Percentiles rank a stretch among this genome's conserved stretches.
Evolutionary conservation across 2,113 vertebrate species (phyloP).

Genomic region (Accipiter virgatus): DNA sequence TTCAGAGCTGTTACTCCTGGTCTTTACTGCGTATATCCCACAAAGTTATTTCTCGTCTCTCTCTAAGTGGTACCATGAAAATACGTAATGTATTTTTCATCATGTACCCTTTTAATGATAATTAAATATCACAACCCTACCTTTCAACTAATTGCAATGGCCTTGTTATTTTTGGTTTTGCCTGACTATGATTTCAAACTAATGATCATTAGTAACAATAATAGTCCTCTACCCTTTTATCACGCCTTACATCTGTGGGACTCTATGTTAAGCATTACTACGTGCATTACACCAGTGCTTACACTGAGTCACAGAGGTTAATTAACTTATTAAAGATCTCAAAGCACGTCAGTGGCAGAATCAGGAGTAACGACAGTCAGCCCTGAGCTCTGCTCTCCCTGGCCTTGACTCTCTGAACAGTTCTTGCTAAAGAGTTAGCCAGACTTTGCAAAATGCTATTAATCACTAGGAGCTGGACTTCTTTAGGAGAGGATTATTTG

Average conservation of each 20-base stretch:
- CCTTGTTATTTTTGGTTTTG: conserved; percentile 57
- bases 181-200: conserved; percentile 40
- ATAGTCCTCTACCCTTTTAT: conserved; percentile 41
- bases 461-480: background rate
- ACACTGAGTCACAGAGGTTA: conserved; percentile 49
- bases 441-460: background rate
- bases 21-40: background rate
- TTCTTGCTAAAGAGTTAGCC: background rate
- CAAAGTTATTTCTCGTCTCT: background rate
- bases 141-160: conserved; percentile 31
- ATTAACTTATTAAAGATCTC: conserved; percentile 55
- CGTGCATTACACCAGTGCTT: conserved; percentile 21
- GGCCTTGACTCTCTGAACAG: background rate
- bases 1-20: background rate
- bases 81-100: conserved; percentile 32
- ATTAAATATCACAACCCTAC: conserved; percentile 33
- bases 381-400: background rate
- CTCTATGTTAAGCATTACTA: background rate
- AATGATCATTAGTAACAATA: conserved; percentile 43
- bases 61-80: background rate
- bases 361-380: background rate
- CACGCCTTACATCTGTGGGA: conserved; percentile 15
- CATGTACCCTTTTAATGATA: conserved; percentile 20
- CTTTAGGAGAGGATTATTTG: background rate
- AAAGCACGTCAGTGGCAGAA: background rate